phyloP scores from a whole-genome alignment of 2,888 invertebrate species.

The Linnaemya vulpina region DNA sequence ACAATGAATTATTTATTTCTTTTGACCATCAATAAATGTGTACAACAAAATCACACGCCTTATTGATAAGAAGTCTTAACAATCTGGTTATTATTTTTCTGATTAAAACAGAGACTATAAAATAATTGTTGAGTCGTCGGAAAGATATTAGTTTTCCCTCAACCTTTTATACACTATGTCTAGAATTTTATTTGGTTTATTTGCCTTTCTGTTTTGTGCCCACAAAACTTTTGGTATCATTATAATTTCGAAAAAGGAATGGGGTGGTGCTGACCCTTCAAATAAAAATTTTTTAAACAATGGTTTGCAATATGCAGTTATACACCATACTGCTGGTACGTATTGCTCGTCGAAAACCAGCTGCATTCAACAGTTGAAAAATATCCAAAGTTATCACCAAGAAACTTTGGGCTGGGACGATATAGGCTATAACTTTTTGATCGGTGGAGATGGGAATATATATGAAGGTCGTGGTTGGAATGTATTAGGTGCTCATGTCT shows the following conservation, averaged over 20 bases:
- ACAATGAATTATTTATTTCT: conserved; percentile 17
- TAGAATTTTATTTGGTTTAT: conserved; percentile 50
- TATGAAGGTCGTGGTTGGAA: conserved; percentile 78
- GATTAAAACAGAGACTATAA: conserved; percentile 33
- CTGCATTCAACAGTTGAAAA: conserved; percentile 74
- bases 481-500: conserved; percentile 75
- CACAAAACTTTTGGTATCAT: conserved; percentile 63
- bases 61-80: conserved; percentile 37
- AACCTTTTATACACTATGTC: conserved; percentile 32
- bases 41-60: conserved; percentile 19
- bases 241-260: conserved; percentile 73
- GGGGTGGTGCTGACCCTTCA: conserved; percentile 76
- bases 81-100: conserved; percentile 2
- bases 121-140: neutral
- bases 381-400: conserved; percentile 76
- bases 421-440: conserved; percentile 77
- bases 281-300: conserved; percentile 65
- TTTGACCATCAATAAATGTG: conserved; percentile 4
- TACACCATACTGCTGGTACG: conserved; percentile 87
- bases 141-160: conserved; percentile 28
- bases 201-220: conserved; percentile 54
- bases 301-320: conserved; percentile 81
- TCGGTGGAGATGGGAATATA: conserved; percentile 77
- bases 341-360: conserved; percentile 70
- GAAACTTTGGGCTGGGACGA: conserved; percentile 74